These are phyloP conservation scores for Suillia variegata DNA, from an alignment of 2,888 invertebrate genomes.

Conservation along the genomic window DNA sequence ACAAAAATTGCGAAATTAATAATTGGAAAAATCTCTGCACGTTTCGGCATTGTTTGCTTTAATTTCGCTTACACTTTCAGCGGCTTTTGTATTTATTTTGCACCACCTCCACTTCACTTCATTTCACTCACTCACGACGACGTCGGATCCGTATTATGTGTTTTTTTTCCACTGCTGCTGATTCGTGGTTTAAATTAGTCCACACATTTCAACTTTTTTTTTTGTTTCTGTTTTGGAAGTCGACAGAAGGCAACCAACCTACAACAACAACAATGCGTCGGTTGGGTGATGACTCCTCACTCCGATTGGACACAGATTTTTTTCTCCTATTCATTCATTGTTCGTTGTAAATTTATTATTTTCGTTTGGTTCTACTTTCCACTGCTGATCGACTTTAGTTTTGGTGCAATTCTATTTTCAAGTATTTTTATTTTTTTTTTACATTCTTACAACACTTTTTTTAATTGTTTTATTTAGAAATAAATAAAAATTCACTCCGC, in stretches of 20 bases:
- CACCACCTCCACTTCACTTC: neutral
- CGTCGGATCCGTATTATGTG: neutral
- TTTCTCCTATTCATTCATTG: too few species aligned
- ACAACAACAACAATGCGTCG: constrained; percentile 15
- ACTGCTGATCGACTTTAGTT: neutral
- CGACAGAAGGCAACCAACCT: constrained; percentile 5
- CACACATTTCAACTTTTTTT: constrained; percentile 10
- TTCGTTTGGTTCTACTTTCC: neutral
- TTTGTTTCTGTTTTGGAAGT: neutral
- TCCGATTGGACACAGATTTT: too few species aligned
- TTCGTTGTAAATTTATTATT: neutral
- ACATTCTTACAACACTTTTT: neutral
- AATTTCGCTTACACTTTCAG: too few species aligned
- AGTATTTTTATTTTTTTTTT: neutral
- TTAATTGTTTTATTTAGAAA: neutral
- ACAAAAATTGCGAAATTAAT: too few species aligned
- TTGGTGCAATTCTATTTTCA: neutral
- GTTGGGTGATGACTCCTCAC: constrained; percentile 1
- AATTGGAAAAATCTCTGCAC: too few species aligned
- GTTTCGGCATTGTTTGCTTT: too few species aligned
- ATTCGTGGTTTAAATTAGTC: constrained; percentile 13
- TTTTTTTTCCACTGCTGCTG: neutral
- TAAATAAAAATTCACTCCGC: neutral
- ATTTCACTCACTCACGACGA: neutral
- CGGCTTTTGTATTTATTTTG: neutral